A percentile compares a stretch with the other conserved stretches of the same genome.
These are phyloP conservation scores for Zaprionus inermis DNA, from an alignment of 1,140 invertebrate species.

Conservation along the genomic window DNA sequence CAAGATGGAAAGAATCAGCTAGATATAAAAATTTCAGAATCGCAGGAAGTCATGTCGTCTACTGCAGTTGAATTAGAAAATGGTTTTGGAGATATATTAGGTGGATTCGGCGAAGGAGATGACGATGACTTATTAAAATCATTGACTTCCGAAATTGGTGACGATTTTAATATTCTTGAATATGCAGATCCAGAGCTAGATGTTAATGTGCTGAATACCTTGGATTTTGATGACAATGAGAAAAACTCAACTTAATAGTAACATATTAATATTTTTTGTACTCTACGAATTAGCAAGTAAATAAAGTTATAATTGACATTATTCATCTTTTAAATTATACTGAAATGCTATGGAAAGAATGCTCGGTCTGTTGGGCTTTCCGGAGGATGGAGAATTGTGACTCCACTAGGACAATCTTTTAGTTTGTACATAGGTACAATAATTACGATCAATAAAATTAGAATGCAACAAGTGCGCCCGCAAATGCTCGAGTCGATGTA, in stretches of 20 bases:
- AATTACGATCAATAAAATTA: too few species aligned
- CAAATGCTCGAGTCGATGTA: too few species aligned
- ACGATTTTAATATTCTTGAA: slow-evolving; percentile 97
- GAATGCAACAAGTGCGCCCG: too few species aligned
- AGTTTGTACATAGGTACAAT: too few species aligned
- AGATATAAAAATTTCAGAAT: slow-evolving; percentile 59
- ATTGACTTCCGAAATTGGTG: slow-evolving; percentile 92
- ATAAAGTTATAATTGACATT: not conserved
- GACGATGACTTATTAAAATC: slow-evolving; percentile 92
- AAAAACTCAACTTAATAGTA: slow-evolving; percentile 53
- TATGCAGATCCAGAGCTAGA: slow-evolving; percentile 98
- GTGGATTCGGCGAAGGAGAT: slow-evolving; percentile 92
- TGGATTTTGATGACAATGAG: slow-evolving; percentile 89
- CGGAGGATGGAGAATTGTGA: too few species aligned
- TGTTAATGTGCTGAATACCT: slow-evolving; percentile 89
- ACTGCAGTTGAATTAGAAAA: slow-evolving; percentile 75
- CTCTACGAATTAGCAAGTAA: not conserved
- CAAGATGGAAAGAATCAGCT: slow-evolving; percentile 57
- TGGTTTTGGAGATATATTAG: slow-evolving; percentile 90
- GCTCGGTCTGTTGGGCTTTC: too few species aligned
- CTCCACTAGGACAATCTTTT: too few species aligned
- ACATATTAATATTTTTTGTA: not conserved
- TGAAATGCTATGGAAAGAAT: too few species aligned
- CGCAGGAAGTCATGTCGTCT: slow-evolving; percentile 60
- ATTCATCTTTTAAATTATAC: not conserved